Evolutionary conservation across 2,113 vertebrate species (phyloP), one percentile per base, ranked within the genome.

Genomic region (Eleginops maclovinus): DNA sequence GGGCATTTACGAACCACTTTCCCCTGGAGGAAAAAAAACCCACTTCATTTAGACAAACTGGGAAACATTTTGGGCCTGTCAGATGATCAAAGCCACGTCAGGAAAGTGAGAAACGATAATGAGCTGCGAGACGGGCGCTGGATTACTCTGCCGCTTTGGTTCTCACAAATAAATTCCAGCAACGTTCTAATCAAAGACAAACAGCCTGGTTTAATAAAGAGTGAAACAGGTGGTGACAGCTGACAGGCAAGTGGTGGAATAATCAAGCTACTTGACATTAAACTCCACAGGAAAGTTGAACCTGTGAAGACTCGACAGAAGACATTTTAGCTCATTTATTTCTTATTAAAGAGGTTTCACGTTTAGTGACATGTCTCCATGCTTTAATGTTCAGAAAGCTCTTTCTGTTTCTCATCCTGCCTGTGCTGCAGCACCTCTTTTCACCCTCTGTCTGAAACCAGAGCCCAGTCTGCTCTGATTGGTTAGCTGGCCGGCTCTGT

Each of bases 1-100:
- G 88, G 91, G 10, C 91, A 92, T 83, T 94, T 94, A 17, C n/a
- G 78, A 75, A 90, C 58, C 63, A 95, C 89, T 69, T 75, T 90
- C 26, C 93, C 94, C 94, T 95, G 73, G 1, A 75, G 66, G 58
- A 47, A 49, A 0, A 62, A 12, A 22, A 50, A 31, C 59, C 50
- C 26, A 46, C 1, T 21, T 4, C 19, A 70, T 12, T 55, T 47
- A 1, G 68, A 54, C 40, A 16, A 75, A 49, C 13, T 36, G 17
- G 17, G 36, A 31, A 58, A 40, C 22, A 9, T 74, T 75, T 66
- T 58, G 44, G 51, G 65, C 49, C 49, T 9, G 68, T 86, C 64
- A 70, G 13, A 58, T 19, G 72, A 75, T 85, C 81, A 84, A 79
- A 90, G 63, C 40, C 58, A 44, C 50, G 10, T 66, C 49, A 70